Base-by-base conservation (phyloP, 2,797 vertebrate species). In the Pangasius macronema region DNA sequence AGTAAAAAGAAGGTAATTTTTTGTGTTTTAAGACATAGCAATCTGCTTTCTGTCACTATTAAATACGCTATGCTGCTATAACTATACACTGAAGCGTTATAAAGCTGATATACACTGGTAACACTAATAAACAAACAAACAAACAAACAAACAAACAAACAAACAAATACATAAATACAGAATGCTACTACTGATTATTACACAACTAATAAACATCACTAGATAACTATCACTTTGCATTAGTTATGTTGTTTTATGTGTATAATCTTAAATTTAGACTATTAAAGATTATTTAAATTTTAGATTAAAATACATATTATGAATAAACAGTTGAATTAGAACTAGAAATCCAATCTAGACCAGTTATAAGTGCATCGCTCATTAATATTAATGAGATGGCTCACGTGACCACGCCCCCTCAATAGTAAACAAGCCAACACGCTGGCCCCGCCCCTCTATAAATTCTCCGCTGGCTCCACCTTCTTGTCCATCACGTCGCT, bases 341-440 rank as follows among this genome's bases (percentile, higher is more conserved):
- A 6, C 39, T 30, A 65, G 3, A 82, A 33, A 39, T 33, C 76
- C 76, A 55, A 36, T 55, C 46, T 6, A 46, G 22, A 46, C 36
- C 27, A 49, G 80, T 20, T 30, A 49, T 46, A 18, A 30, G 30
- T 18, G 16, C 5, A 0, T 13, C 49, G 1, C 3, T 61, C 3
- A 67, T 82, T 2, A 49, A 82, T 82, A 82, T 65, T 82, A 51
- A 82, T 82, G 22, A 81, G 33, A 27, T 59, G 3, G 33, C 22
- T 3, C 11, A 39, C 1, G 9, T 59, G 27, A 49, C 14, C 80
- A 82, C 80, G 42, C 61, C 81, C 61, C 42, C 0, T 42, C 1
- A 3, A 1, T 13, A 16, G 9, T 11, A 0, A 1, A 8, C 36
- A 42, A 42, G 1, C 11, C 53, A 0, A 0, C 20, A 0, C 24